phyloP scores from a whole-genome alignment of 2,888 invertebrate genomes.

The Stenoptilia bipunctidactyla region DNA sequence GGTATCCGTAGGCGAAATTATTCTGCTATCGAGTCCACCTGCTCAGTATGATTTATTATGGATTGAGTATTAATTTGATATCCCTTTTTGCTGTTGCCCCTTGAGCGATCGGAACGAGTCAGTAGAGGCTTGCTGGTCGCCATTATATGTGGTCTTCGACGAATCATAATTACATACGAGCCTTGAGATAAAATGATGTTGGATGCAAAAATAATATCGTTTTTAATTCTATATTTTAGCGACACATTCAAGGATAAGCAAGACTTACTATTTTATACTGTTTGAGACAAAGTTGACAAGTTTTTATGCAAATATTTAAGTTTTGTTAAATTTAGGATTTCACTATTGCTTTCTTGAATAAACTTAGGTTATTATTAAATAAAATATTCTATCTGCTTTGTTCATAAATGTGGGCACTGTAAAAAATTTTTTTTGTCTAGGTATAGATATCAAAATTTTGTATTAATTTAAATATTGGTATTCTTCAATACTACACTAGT shows the following conservation, averaged over 20 bases:
- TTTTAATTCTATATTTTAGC: constrained; percentile 15
- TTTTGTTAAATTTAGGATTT: too few relatives aligned
- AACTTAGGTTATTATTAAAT: too few relatives aligned
- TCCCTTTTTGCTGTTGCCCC: constrained; percentile 66
- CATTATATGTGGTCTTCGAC: constrained; percentile 61
- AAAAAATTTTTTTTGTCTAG: too few relatives aligned
- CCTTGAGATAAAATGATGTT: constrained; percentile 49
- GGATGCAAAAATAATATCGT: constrained; percentile 33
- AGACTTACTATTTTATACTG: too few relatives aligned
- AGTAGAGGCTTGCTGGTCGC: constrained; percentile 45
- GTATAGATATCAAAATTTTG: too few relatives aligned
- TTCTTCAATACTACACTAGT: too few relatives aligned
- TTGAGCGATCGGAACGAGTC: constrained; percentile 55
- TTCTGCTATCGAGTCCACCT: constrained; percentile 60
- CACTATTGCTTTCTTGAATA: too few relatives aligned
- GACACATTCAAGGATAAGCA: background rate
- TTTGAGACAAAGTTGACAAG: constrained; percentile 45
- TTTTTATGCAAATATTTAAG: too few relatives aligned
- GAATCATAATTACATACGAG: constrained; percentile 67
- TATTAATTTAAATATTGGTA: too few relatives aligned
- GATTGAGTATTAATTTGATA: constrained; percentile 72
- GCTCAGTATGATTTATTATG: constrained; percentile 69
- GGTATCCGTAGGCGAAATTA: constrained; percentile 60
- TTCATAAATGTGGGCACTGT: too few relatives aligned
- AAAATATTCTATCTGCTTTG: too few relatives aligned